These are phyloP conservation scores for Sebastes matsubarae DNA, from an alignment of 2,797 vertebrate genomes.

Conservation along the genomic window DNA sequence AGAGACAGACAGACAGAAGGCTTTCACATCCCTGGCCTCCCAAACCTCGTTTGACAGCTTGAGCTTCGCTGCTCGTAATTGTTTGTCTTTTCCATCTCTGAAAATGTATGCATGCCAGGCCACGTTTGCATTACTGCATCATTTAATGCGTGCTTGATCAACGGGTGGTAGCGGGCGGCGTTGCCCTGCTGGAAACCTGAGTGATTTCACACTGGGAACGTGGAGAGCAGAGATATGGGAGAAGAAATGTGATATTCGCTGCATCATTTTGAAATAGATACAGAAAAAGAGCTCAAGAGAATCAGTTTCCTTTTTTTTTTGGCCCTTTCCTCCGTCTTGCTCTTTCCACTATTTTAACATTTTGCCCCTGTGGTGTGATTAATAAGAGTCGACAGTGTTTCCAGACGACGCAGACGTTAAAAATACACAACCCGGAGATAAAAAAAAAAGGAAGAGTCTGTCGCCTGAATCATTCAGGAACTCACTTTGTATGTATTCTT, in stretches of 20 bases:
- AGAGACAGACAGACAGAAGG: conserved; percentile 29
- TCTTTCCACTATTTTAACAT: conserved; percentile 66
- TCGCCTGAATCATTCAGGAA: conserved; percentile 79
- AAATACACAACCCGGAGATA: conserved; percentile 79
- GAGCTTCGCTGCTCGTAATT: conserved; percentile 70
- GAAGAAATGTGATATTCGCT: conserved; percentile 67
- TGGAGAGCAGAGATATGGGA: conserved; percentile 49
- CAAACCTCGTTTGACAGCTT: conserved; percentile 77
- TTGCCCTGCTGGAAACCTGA: conserved; percentile 62
- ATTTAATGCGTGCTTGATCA: conserved; percentile 77
- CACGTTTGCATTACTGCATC: conserved; percentile 69
- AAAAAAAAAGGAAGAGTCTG: conserved; percentile 70
- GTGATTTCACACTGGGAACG: conserved; percentile 66
- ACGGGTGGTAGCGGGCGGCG: conserved; percentile 59
- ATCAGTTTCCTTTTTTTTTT: conserved; percentile 28
- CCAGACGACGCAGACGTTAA: conserved; percentile 71
- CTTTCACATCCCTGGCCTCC: conserved; percentile 57
- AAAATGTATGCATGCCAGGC: conserved; percentile 57
- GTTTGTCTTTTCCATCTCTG: conserved; percentile 56
- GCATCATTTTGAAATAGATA: conserved; percentile 63
- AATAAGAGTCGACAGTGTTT: conserved; percentile 78
- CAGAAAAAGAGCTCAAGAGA: conserved; percentile 35
- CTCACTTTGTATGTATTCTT: conserved; percentile 73
- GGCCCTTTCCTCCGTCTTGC: conserved; percentile 15
- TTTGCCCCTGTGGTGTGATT: conserved; percentile 76